A percentile compares a stretch with the other conserved stretches of the same genome.
Conservation (phyloP, 2,113 vertebrate genomes). For the Gopherus evgoodei region DNA sequence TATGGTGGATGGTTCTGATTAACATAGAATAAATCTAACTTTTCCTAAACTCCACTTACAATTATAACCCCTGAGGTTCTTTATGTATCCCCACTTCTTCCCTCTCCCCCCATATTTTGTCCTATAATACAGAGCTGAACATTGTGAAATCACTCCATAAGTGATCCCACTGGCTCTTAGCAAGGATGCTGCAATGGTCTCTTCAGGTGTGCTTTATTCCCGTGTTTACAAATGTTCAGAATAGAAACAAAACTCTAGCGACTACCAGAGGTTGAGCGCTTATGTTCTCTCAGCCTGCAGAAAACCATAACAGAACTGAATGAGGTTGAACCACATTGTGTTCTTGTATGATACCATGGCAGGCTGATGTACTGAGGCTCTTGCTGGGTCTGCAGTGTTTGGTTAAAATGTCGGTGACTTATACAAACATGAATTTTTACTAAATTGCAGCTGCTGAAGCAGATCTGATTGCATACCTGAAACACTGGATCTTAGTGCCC, state of each 20-base stretch:
- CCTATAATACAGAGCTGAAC: too few species aligned
- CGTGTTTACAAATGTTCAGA: too few species aligned
- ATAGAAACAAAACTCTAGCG: not conserved
- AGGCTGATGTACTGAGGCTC: not conserved
- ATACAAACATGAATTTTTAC: not conserved
- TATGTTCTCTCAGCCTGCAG: not conserved
- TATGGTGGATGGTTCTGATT: too few species aligned
- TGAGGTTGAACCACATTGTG: not conserved
- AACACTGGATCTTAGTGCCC: not conserved
- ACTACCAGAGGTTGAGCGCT: not conserved
- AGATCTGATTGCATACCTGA: not conserved
- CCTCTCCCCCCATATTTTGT: too few species aligned
- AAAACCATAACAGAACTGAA: not conserved
- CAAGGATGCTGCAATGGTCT: not conserved
- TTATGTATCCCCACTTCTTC: too few species aligned
- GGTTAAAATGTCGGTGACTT: constrained; percentile 38
- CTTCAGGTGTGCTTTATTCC: too few species aligned
- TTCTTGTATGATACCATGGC: not conserved
- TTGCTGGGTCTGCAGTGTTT: not conserved
- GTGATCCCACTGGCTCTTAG: not conserved
- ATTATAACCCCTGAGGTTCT: too few species aligned
- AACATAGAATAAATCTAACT: too few species aligned
- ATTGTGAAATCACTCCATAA: not conserved
- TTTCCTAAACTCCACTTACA: too few species aligned
- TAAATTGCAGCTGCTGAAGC: not conserved